Percentiles rank a stretch among this genome's conserved stretches.
These are phyloP conservation scores for Palloptera scutellata DNA, from an alignment of 2,888 invertebrate species.

Conservation along the genomic window DNA sequence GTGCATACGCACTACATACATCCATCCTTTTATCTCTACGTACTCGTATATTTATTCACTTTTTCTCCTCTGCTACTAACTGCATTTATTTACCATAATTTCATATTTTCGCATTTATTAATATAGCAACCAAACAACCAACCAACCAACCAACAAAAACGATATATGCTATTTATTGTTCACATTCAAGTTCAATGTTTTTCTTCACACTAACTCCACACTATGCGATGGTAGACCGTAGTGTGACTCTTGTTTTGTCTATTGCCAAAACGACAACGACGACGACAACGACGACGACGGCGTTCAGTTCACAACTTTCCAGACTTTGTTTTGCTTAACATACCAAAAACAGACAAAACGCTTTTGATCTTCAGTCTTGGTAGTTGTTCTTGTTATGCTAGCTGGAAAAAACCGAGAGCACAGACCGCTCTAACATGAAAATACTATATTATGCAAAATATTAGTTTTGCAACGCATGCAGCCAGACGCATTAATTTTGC, in stretches of 20 bases:
- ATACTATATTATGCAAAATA: constrained; percentile 6
- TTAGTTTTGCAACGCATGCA: not conserved
- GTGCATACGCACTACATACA: not conserved
- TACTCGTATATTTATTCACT: not conserved
- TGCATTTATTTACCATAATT: constrained; percentile 24
- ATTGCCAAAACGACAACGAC: too few species aligned
- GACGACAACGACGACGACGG: too few species aligned
- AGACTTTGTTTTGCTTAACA: constrained; percentile 4
- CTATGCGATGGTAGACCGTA: too few species aligned
- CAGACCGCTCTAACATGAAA: not conserved
- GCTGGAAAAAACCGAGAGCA: too few species aligned
- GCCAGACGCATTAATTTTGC: constrained; percentile 9
- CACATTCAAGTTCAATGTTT: constrained; percentile 19
- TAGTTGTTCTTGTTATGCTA: too few species aligned
- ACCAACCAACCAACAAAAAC: not conserved
- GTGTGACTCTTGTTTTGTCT: too few species aligned
- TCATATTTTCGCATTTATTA: constrained; percentile 21
- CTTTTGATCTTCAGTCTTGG: too few species aligned
- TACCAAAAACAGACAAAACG: too few species aligned
- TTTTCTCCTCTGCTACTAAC: not conserved
- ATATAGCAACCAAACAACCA: not conserved
- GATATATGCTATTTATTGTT: too few species aligned
- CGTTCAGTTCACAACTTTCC: not conserved
- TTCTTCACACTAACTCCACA: not conserved
- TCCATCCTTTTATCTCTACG: not conserved